Conservation (phyloP, 2,797 vertebrate species). For the Mastacembelus armatus region DNA sequence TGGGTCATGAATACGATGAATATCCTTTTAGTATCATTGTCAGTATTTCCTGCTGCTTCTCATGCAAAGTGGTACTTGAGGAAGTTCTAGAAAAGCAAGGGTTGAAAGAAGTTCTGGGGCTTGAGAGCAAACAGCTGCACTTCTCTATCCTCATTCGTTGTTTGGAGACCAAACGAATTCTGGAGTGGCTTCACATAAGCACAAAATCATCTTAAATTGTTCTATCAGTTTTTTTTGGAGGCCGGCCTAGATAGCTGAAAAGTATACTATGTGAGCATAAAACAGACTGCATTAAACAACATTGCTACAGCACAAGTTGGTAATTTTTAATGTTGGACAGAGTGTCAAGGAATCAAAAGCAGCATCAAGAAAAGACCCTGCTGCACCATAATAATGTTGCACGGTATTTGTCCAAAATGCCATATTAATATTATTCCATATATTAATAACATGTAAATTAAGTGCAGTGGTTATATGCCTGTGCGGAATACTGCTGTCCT, state of each 20-base stretch:
- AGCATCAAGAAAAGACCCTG: slow-evolving; percentile 1
- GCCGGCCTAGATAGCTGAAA: slow-evolving; percentile 37
- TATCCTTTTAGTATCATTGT: slow-evolving; percentile 75
- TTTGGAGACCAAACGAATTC: slow-evolving; percentile 63
- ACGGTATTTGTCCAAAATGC: slow-evolving; percentile 46
- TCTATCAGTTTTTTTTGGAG: slow-evolving; percentile 46
- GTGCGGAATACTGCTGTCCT: too few species aligned
- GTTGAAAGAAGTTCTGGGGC: slow-evolving; percentile 66
- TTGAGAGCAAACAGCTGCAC: slow-evolving; percentile 84
- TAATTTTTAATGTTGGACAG: slow-evolving; percentile 35
- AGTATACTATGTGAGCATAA: slow-evolving; percentile 38
- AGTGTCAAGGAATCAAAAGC: slow-evolving; percentile 23
- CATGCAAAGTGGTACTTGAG: slow-evolving; percentile 79
- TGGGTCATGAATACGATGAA: slow-evolving; percentile 61
- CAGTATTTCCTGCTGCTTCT: slow-evolving; percentile 75
- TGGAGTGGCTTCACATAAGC: slow-evolving; percentile 63
- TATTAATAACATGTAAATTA: slow-evolving; percentile 67
- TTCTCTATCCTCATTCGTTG: slow-evolving; percentile 64
- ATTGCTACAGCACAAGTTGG: slow-evolving; percentile 37
- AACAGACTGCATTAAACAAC: slow-evolving; percentile 32
- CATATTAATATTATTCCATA: slow-evolving; percentile 30
- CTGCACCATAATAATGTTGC: background rate
- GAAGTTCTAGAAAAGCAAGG: slow-evolving; percentile 76
- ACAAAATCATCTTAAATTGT: slow-evolving; percentile 69
- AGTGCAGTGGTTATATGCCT: too few species aligned